Evolutionary conservation across 2,888 invertebrate species (phyloP).

Genomic region (Stenodema calcarata): DNA sequence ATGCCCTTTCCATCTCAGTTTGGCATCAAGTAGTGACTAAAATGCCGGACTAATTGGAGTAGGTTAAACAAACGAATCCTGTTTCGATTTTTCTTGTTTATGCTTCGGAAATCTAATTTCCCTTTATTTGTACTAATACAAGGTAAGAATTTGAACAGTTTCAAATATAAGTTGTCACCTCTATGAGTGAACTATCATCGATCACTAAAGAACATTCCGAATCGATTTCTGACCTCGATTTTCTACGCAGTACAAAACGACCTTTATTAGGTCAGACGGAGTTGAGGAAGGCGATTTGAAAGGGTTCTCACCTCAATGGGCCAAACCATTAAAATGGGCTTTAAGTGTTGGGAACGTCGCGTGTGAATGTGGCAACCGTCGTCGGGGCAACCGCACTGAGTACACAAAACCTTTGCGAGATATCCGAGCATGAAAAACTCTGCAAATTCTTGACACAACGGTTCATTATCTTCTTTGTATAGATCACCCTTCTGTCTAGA

Average conservation of each 20-base stretch:
- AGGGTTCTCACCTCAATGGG: not conserved
- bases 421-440: slow-evolving; percentile 2
- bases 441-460: too few species aligned
- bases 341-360: slow-evolving; percentile 7
- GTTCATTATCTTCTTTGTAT: too few species aligned
- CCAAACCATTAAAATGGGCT: not conserved
- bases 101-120: not conserved
- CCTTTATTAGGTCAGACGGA: not conserved
- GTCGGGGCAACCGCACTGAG: not conserved
- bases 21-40: too few species aligned
- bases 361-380: slow-evolving; percentile 35
- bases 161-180: too few species aligned
- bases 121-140: too few species aligned
- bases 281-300: not conserved
- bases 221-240: not conserved
- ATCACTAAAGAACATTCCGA: not conserved
- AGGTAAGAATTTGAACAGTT: too few species aligned
- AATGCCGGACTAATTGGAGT: too few species aligned
- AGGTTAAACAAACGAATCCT: too few species aligned
- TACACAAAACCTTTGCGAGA: slow-evolving; percentile 28
- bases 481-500: too few species aligned
- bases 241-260: not conserved
- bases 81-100: too few species aligned
- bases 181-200: not conserved
- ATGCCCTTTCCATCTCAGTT: too few species aligned